phyloP scores from a whole-genome alignment of 1,140 invertebrate genomes.

The Drosophila jambulina region DNA sequence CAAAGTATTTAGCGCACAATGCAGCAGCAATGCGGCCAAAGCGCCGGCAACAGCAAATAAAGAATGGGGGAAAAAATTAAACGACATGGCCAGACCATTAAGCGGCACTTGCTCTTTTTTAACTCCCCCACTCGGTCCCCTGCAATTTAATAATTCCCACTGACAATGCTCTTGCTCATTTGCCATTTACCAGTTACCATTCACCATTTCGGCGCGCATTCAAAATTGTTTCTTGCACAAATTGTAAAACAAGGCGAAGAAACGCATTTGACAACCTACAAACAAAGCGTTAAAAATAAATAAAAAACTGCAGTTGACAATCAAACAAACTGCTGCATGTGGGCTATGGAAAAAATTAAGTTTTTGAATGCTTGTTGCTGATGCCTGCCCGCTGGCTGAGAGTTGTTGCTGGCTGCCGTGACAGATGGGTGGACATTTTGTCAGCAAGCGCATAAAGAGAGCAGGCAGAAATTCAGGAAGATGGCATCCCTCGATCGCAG shows the following conservation, averaged over 20 bases:
- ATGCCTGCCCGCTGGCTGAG: constrained; percentile 54
- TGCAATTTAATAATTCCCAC: constrained; percentile 65
- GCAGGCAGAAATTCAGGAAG: not conserved
- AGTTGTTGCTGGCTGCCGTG: constrained; percentile 61
- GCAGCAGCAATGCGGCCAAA: constrained; percentile 56
- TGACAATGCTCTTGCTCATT: constrained; percentile 60
- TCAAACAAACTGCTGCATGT: constrained; percentile 68
- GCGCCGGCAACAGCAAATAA: constrained; percentile 24
- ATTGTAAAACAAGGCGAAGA: constrained; percentile 45
- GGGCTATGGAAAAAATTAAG: constrained; percentile 40
- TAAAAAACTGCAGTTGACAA: constrained; percentile 50
- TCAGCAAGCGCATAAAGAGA: constrained; percentile 46
- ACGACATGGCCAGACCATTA: constrained; percentile 62
- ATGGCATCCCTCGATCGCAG: not conserved
- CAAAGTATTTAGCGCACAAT: constrained; percentile 65
- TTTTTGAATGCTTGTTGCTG: constrained; percentile 62
- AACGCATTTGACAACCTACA: constrained; percentile 38
- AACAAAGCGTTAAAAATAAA: constrained; percentile 5
- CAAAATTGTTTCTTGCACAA: constrained; percentile 59
- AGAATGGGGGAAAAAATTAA: constrained; percentile 32
- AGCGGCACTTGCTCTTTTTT: constrained; percentile 40
- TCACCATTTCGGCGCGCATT: constrained; percentile 55
- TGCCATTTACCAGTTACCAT: constrained; percentile 27
- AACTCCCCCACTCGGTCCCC: not conserved
- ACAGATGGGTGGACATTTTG: constrained; percentile 82